Percentiles rank a stretch among this genome's conserved stretches.
Conservation (phyloP, 2,888 invertebrate species). For the Apeira syringaria region DNA sequence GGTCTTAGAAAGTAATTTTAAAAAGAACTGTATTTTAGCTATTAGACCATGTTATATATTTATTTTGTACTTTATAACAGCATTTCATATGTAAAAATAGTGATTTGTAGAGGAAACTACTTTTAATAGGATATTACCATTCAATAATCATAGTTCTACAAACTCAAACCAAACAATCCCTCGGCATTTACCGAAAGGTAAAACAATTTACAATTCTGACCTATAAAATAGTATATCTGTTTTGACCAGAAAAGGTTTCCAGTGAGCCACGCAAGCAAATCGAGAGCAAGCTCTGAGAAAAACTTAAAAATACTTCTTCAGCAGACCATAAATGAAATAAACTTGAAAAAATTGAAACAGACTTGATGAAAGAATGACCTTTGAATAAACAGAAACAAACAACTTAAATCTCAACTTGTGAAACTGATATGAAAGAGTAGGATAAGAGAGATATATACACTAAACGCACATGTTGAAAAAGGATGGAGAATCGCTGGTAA, state of each 20-base stretch:
- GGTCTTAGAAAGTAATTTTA: too few species aligned
- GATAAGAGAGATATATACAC: slow-evolving; percentile 27
- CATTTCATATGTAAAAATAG: too few species aligned
- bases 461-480: slow-evolving; percentile 14
- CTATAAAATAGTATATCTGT: slow-evolving; percentile 35
- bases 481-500: slow-evolving; percentile 19
- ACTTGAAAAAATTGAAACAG: too few species aligned
- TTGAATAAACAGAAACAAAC: slow-evolving; percentile 34
- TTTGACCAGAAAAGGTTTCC: slow-evolving; percentile 28
- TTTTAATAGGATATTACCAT: too few species aligned
- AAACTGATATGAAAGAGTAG: slow-evolving; percentile 22
- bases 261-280: slow-evolving; percentile 40
- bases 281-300: slow-evolving; percentile 31
- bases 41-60: too few species aligned
- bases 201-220: slow-evolving; percentile 32
- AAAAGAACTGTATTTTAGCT: too few species aligned
- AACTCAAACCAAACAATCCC: slow-evolving; percentile 26
- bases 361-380: too few species aligned
- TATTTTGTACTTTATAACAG: too few species aligned
- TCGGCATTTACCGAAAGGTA: slow-evolving; percentile 20
- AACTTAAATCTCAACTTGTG: slow-evolving; percentile 35
- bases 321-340: slow-evolving; percentile 46
- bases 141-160: too few species aligned
- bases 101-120: too few species aligned
- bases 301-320: slow-evolving; percentile 46